A percentile compares a stretch with the other conserved stretches of the same genome.
These are phyloP conservation scores for Hipposideros larvatus DNA, from an alignment of 2,797 vertebrate genomes.

Conservation along the genomic window DNA sequence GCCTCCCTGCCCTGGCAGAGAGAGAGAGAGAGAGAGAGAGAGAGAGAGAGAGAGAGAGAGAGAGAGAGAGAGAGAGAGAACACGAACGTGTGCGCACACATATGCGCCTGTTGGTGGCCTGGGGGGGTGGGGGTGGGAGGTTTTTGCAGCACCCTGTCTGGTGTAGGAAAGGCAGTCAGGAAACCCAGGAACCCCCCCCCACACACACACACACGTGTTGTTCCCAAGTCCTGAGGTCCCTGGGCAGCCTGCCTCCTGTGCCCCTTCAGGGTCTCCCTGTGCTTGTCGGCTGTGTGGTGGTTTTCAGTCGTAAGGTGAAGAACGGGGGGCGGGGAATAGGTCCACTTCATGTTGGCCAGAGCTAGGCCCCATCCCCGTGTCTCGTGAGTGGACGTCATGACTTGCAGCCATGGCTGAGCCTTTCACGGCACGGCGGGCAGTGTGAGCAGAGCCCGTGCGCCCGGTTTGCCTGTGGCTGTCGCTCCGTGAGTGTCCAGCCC, in stretches of 20 bases:
- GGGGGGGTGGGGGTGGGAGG: too few relatives aligned
- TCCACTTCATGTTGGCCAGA: background rate
- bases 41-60: too few relatives aligned
- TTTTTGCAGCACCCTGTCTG: background rate
- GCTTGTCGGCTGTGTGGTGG: background rate
- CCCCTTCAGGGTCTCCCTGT: background rate
- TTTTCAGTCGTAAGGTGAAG: background rate
- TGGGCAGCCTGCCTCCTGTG: too few relatives aligned
- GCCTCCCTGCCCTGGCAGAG: background rate
- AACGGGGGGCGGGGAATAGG: background rate
- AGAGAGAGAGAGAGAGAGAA: too few relatives aligned
- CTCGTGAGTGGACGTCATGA: background rate
- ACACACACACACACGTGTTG: too few relatives aligned
- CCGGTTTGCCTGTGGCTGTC: too few relatives aligned
- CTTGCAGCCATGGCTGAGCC: background rate
- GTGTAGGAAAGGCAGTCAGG: background rate
- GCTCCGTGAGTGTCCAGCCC: rapidly evolving
- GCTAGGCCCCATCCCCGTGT: too few relatives aligned
- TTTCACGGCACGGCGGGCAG: background rate
- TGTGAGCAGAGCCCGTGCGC: rapidly evolving
- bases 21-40: too few relatives aligned
- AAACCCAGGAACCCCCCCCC: too few relatives aligned
- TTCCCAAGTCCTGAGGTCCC: rapidly evolving
- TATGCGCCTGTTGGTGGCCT: background rate
- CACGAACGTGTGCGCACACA: too few relatives aligned